A percentile compares a stretch with the other conserved stretches of the same genome.
Conservation (phyloP, 2,888 invertebrate genomes). For the Lycaena phlaeas region DNA sequence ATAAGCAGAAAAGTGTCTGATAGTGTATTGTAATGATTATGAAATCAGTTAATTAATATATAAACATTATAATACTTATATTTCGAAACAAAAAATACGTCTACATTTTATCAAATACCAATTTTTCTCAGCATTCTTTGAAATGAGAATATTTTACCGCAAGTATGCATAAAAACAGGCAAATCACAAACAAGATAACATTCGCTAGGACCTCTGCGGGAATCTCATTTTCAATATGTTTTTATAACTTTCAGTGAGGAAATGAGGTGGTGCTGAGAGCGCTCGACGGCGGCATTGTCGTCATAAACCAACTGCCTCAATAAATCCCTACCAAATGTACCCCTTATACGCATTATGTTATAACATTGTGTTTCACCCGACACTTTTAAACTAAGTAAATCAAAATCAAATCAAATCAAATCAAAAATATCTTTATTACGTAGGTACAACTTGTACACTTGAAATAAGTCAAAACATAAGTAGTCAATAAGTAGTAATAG, state of each 20-base stretch:
- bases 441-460: too few species aligned
- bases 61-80: too few species aligned
- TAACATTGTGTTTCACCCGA: conserved; percentile 22
- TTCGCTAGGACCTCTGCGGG: conserved; percentile 57
- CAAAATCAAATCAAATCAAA: too few species aligned
- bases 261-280: conserved; percentile 67
- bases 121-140: conserved; percentile 20
- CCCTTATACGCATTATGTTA: conserved; percentile 65
- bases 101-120: too few species aligned
- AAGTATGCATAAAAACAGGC: conserved; percentile 60
- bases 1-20: too few species aligned
- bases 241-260: conserved; percentile 72
- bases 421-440: too few species aligned
- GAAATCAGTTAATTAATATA: too few species aligned
- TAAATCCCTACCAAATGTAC: conserved; percentile 67
- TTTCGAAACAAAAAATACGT: too few species aligned
- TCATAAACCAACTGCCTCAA: conserved; percentile 70
- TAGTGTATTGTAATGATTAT: too few species aligned
- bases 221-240: conserved; percentile 74
- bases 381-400: conserved; percentile 57
- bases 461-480: too few species aligned
- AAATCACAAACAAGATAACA: conserved; percentile 70
- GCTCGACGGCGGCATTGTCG: conserved; percentile 60
- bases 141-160: conserved; percentile 52
- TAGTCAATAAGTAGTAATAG: too few species aligned